These are phyloP conservation scores for Crocodylus rhombifer DNA, from an alignment of 2,797 vertebrate genomes.

Conservation along the genomic window DNA sequence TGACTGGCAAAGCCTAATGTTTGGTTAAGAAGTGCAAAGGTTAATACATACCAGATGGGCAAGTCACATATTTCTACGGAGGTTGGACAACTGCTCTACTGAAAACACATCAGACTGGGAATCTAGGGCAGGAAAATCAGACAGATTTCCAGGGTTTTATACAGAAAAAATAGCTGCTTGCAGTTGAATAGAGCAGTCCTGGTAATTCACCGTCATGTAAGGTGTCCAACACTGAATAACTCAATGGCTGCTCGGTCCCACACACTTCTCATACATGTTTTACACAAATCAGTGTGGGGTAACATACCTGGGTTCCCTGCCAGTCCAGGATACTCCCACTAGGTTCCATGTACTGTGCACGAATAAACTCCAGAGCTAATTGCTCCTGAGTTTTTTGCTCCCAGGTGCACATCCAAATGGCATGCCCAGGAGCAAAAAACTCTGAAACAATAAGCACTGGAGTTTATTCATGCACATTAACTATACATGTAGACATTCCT, in stretches of 20 bases:
- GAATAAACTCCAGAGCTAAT: too few species aligned
- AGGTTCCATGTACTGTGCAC: too few species aligned
- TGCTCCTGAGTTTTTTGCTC: too few species aligned
- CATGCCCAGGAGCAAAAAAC: too few species aligned
- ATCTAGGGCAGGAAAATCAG: neutral
- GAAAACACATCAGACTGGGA: neutral
- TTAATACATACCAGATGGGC: slow-evolving; percentile 81
- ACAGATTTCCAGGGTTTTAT: neutral
- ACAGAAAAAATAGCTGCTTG: neutral
- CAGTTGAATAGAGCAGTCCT: neutral
- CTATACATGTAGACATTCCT: too few species aligned
- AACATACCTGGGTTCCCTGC: neutral
- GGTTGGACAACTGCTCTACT: neutral
- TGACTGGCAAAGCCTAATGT: slow-evolving; percentile 78
- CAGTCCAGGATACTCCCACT: too few species aligned
- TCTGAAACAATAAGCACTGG: too few species aligned
- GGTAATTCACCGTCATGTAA: neutral
- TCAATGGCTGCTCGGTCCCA: neutral
- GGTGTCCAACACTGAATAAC: neutral
- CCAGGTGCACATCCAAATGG: too few species aligned
- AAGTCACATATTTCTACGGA: neutral
- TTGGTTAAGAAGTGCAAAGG: slow-evolving; percentile 80
- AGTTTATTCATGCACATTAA: too few species aligned
- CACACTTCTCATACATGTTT: neutral
- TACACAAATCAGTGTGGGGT: rapidly evolving